phyloP scores from a whole-genome alignment of 2,797 vertebrate species.

The Acanthiza pusilla region DNA sequence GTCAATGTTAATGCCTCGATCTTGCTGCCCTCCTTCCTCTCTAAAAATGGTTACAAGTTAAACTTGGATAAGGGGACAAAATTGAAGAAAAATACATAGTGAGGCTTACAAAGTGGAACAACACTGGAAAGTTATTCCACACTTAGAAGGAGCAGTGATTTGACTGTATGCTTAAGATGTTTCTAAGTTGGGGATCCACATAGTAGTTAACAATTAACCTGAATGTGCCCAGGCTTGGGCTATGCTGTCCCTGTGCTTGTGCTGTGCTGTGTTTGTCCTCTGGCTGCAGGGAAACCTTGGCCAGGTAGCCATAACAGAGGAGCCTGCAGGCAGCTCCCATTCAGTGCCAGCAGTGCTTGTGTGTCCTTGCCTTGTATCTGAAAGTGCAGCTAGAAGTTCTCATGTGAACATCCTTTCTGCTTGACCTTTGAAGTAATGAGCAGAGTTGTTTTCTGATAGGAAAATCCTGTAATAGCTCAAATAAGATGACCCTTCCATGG shows the following conservation, averaged over 20 bases:
- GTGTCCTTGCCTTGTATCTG: neutral
- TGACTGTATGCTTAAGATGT: neutral
- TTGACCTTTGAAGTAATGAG: neutral
- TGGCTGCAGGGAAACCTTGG: neutral
- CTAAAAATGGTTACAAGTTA: neutral
- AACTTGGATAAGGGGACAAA: neutral
- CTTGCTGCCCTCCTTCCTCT: neutral
- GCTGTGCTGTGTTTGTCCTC: neutral
- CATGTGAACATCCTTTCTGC: neutral
- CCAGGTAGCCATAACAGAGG: neutral
- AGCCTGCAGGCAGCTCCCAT: neutral
- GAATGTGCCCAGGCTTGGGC: neutral
- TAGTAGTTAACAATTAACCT: neutral
- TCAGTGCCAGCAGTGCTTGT: accelerated
- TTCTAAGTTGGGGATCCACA: neutral
- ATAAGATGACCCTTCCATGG: neutral
- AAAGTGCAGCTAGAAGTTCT: neutral
- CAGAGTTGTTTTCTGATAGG: neutral
- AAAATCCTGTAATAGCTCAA: neutral
- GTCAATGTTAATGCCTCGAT: neutral
- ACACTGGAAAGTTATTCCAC: neutral
- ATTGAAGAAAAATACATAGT: neutral
- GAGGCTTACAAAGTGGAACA: neutral
- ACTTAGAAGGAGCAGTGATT: neutral
- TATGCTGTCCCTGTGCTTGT: neutral